Evolutionary conservation across 2,113 vertebrate genomes (phyloP).

Genomic region (Cyprinodon variegatus): DNA sequence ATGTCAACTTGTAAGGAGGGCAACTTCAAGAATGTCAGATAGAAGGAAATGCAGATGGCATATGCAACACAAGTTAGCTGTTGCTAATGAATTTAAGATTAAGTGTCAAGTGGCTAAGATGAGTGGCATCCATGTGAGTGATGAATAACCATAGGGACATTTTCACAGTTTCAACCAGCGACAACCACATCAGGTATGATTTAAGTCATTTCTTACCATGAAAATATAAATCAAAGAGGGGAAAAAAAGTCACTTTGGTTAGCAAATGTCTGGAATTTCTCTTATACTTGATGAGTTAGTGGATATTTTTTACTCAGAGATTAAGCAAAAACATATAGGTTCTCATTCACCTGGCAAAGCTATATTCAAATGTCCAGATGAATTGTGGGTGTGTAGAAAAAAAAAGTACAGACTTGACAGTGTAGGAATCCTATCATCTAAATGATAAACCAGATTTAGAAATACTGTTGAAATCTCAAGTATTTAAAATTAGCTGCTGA

Average conservation of each 20-base stretch:
- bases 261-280: background rate
- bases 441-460: background rate
- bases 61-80: background rate
- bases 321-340: background rate
- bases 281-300: too few relatives aligned
- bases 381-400: conserved; percentile 30
- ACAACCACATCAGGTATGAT: background rate
- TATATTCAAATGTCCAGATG: conserved; percentile 22
- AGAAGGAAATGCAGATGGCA: background rate
- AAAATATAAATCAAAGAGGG: too few relatives aligned
- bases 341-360: background rate
- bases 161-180: background rate
- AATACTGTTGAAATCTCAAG: background rate
- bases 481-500: background rate
- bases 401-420: background rate
- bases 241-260: background rate
- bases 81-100: background rate
- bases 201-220: background rate
- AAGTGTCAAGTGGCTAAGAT: background rate
- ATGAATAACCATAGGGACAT: background rate
- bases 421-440: background rate
- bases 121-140: background rate
- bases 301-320: background rate
- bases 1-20: background rate
- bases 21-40: background rate